Base-by-base conservation (phyloP, 2,113 vertebrate genomes). In the Craseonycteris thonglongyai region DNA sequence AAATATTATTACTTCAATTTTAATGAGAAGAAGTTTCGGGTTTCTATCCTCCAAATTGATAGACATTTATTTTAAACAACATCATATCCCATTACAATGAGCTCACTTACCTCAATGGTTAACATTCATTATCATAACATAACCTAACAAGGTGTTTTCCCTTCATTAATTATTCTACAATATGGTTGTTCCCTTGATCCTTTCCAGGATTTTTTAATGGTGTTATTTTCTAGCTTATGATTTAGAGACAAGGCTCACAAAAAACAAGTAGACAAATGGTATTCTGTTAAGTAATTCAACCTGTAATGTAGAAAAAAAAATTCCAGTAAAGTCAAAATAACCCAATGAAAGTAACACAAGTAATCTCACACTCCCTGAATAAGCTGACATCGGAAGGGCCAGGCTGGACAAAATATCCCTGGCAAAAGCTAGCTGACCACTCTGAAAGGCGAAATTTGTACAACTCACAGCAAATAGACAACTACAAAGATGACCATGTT, bases 1-100 rank as follows among this genome's bases (percentile, higher is more conserved):
- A 88, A 65, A 92, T 38, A 22, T 59, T 79, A 90, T 92, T 71
- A 75, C 5, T 49, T 95, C 30, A 26, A 13, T 93, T 94, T 93
- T 58, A 89, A 9, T 80, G 63, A 21, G 79, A 38, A 95, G 88
- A 82, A 56, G 28, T 49, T 96, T 22, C 51, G 24, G 74, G 26
- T 78, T 89, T 58, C 74, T 49, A 79, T 40, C 45, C 28, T 63
- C 42, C 35, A 93, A 78, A 93, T 3, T 89, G 86, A 82, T 49
- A 68, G 61, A 28, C 10, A 79, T 69, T 91, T 91, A 61, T 49
- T 14, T 85, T 81, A 92, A 95, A 88, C 81, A 94, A 68, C 51
- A 86, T 76, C 49, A 93, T 88, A 88, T 89, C 38, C 38, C 74
- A 82, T 54, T 88, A 65, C 82, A 79, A 69, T 58, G 45, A n/a